Conservation (phyloP, 2,113 vertebrate genomes). For the Mustela lutreola region DNA sequence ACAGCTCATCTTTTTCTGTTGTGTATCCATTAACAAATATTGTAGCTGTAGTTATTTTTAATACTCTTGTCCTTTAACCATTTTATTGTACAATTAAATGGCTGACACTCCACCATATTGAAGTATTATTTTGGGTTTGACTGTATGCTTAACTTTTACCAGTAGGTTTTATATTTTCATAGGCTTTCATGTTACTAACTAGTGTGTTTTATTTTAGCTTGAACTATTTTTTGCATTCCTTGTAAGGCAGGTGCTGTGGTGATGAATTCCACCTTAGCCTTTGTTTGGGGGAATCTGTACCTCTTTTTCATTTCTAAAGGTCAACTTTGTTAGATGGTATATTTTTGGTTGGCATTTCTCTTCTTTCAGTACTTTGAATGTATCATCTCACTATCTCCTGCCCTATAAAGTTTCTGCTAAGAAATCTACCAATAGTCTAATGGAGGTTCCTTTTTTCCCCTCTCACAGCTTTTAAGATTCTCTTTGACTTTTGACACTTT, state of each 20-base stretch:
- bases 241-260: neutral
- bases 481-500: neutral
- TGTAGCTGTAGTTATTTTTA: neutral
- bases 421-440: neutral
- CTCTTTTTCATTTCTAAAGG: neutral
- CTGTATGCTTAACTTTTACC: neutral
- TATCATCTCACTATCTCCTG: neutral
- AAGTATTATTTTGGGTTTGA: neutral
- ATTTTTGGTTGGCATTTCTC: neutral
- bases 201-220: neutral
- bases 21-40: neutral
- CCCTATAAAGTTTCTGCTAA: neutral
- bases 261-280: neutral
- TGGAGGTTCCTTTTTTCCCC: neutral
- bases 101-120: neutral
- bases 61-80: neutral
- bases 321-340: neutral
- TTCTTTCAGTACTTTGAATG: neutral
- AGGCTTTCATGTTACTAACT: neutral
- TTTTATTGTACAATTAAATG: neutral
- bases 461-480: neutral
- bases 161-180: neutral
- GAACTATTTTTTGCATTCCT: neutral
- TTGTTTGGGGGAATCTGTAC: neutral
- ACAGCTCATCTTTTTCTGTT: neutral